Conservation (phyloP, 1,140 invertebrate genomes). For the Propsilocerus akamusi region DNA sequence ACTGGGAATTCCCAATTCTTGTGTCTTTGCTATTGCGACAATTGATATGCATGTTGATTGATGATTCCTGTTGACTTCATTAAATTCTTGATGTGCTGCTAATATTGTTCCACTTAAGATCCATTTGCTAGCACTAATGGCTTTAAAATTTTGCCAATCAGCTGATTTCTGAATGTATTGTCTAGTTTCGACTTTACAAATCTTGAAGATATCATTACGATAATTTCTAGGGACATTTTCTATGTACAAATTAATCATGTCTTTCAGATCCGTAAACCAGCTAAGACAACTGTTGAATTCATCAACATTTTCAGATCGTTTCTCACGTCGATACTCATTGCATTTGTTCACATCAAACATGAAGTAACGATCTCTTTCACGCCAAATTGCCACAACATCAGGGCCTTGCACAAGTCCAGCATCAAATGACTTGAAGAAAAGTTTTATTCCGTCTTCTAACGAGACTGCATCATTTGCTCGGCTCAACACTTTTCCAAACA, state of each 20-base stretch:
- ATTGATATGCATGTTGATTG: background rate
- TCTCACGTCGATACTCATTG: background rate
- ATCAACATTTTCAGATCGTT: background rate
- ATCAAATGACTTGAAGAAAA: background rate
- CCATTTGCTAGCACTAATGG: background rate
- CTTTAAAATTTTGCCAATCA: background rate
- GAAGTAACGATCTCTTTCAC: background rate
- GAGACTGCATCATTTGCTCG: background rate
- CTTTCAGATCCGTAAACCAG: background rate
- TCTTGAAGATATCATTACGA: background rate
- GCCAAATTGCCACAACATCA: background rate
- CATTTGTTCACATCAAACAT: background rate
- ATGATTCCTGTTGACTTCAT: background rate
- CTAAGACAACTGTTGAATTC: background rate
- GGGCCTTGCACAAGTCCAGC: background rate
- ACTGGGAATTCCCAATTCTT: background rate
- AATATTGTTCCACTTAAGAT: background rate
- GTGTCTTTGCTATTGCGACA: background rate
- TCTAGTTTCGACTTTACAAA: background rate
- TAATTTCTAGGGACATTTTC: background rate
- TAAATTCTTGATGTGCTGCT: background rate
- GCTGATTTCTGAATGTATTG: background rate
- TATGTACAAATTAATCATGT: background rate
- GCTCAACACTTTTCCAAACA: background rate
- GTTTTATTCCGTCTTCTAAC: background rate